These are phyloP conservation scores for Bryconaethiops microstoma DNA, from an alignment of 2,797 vertebrate species.

Conservation along the genomic window DNA sequence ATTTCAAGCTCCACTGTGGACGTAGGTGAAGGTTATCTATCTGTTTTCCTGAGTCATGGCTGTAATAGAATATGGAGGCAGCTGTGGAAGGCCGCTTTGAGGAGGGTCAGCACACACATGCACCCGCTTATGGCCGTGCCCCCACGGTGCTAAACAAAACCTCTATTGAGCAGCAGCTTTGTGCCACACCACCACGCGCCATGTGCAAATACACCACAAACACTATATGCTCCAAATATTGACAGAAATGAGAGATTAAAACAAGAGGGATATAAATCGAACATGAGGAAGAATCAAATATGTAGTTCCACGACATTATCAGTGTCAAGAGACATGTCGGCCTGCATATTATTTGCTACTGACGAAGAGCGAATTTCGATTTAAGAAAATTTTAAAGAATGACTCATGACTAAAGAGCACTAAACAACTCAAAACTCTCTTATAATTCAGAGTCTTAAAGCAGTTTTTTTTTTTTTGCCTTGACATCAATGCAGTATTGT, in stretches of 20 bases:
- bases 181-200: slow-evolving; percentile 57
- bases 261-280: neutral
- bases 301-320: neutral
- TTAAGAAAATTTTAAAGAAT: too few relatives aligned
- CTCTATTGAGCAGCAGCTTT: slow-evolving; percentile 64
- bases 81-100: slow-evolving; percentile 55
- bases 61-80: slow-evolving; percentile 72
- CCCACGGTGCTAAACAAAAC: slow-evolving; percentile 54
- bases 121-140: slow-evolving; percentile 18
- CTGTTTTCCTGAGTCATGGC: slow-evolving; percentile 49
- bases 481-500: too few relatives aligned
- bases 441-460: too few relatives aligned
- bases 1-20: neutral
- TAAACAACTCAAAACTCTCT: too few relatives aligned
- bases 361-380: too few relatives aligned
- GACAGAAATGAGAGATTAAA: slow-evolving; percentile 32
- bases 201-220: slow-evolving; percentile 60
- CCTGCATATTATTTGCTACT: too few relatives aligned
- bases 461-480: too few relatives aligned
- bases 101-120: slow-evolving; percentile 29
- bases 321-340: too few relatives aligned
- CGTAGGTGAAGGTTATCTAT: slow-evolving; percentile 15
- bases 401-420: too few relatives aligned
- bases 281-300: slow-evolving; percentile 18
- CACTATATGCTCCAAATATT: slow-evolving; percentile 49